Percentiles rank a stretch among this genome's conserved stretches.
Evolutionary conservation across 2,113 vertebrate genomes (phyloP).

Genomic region (Muntiacus reevesi): DNA sequence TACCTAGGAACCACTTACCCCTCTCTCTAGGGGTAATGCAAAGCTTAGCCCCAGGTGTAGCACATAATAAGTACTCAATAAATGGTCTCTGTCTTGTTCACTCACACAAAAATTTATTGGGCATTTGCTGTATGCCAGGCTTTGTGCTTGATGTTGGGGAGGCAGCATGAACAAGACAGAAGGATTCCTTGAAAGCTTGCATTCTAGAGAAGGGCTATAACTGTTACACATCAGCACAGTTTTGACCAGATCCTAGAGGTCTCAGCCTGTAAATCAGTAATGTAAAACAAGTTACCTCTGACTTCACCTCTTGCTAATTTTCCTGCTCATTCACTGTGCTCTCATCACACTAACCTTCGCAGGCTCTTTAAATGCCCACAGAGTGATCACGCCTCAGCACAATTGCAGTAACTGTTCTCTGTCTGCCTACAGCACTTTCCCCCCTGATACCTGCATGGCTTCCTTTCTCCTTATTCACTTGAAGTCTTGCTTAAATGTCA

Average conservation of each 20-base stretch:
- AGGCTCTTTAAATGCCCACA: background rate
- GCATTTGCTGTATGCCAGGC: background rate
- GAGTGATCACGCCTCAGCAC: background rate
- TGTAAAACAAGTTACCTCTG: conserved; percentile 37
- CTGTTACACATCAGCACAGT: background rate
- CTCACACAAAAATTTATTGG: conserved; percentile 5
- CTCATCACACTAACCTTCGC: background rate
- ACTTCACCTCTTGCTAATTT: background rate
- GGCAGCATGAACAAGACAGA: conserved; percentile 8
- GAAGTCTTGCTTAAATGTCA: background rate
- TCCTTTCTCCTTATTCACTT: conserved; percentile 6
- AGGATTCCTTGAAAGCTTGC: conserved; percentile 14
- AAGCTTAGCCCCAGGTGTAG: background rate
- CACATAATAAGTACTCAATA: background rate
- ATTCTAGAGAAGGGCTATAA: background rate
- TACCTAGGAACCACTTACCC: background rate
- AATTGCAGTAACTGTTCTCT: background rate
- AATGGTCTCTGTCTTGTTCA: background rate
- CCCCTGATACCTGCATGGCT: background rate
- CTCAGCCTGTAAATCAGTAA: conserved; percentile 23
- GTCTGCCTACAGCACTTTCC: background rate
- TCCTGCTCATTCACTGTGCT: background rate
- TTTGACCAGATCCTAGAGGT: background rate
- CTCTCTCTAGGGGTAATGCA: background rate
- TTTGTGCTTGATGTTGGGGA: background rate